Percentiles rank a stretch among this genome's conserved stretches.
These are phyloP conservation scores for Bathynomus jamesi DNA, from an alignment of 1,140 invertebrate genomes.

Conservation along the genomic window DNA sequence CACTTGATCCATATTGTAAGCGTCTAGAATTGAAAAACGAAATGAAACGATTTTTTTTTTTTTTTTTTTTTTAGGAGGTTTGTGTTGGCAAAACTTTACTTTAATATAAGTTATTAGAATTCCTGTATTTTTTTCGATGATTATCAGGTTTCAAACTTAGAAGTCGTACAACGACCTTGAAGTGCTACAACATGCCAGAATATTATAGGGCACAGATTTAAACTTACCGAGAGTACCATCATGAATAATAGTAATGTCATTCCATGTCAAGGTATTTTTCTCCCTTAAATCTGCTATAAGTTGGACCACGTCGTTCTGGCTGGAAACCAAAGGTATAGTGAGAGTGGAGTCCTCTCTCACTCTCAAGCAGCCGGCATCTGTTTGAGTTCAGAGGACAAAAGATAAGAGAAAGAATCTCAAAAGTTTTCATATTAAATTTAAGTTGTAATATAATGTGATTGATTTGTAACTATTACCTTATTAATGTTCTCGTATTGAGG, in stretches of 20 bases:
- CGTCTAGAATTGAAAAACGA: neutral
- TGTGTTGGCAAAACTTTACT: no score
- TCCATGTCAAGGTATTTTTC: conserved; percentile 56
- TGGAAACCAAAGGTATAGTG: conserved; percentile 57
- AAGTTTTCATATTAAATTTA: neutral
- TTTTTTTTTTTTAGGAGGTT: no score
- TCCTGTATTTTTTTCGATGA: no score
- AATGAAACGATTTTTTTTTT: neutral
- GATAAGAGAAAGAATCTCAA: neutral
- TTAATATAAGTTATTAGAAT: no score
- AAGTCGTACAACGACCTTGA: neutral
- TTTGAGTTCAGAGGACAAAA: conserved; percentile 32
- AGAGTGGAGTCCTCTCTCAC: conserved; percentile 55
- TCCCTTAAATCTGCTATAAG: conserved; percentile 61
- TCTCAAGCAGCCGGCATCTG: conserved; percentile 62
- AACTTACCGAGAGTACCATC: conserved; percentile 60
- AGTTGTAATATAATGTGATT: neutral
- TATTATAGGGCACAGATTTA: neutral
- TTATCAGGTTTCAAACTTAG: neutral
- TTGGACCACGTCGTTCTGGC: conserved; percentile 63
- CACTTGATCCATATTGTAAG: conserved; percentile 1
- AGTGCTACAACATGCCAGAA: neutral
- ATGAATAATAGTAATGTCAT: conserved; percentile 57
- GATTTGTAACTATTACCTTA: neutral
- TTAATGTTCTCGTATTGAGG: no score